These are phyloP conservation scores for Clavelina lepadiformis DNA, from an alignment of 23 tunicate genomes.

Conservation along the genomic window DNA sequence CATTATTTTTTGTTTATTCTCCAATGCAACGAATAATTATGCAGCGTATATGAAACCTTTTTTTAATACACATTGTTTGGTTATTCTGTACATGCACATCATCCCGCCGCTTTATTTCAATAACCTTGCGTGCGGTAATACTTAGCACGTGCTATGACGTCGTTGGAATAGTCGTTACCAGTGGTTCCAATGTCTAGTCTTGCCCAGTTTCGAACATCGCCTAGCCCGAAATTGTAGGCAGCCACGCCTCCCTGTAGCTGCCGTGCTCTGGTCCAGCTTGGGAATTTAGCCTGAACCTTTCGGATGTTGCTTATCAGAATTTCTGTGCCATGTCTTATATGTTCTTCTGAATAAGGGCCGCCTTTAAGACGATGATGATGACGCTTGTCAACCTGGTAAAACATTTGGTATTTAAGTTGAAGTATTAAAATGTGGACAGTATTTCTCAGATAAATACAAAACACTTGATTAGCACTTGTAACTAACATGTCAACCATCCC, in stretches of 20 bases:
- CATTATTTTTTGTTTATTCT: no score
- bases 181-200: neutral
- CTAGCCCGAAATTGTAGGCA: slow-evolving; percentile 5
- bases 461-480: no score
- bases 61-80: no score
- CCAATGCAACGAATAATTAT: no score
- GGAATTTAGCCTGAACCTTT: neutral
- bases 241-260: slow-evolving; percentile 8
- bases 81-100: no score
- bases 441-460: no score
- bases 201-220: neutral
- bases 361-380: neutral
- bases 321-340: neutral
- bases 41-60: no score
- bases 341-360: neutral
- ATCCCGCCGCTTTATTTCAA: no score
- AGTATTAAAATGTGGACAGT: no score
- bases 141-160: slow-evolving; percentile 1
- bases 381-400: no score
- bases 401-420: no score
- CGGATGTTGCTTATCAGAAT: neutral
- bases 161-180: slow-evolving; percentile 5
- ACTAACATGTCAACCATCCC: no score
- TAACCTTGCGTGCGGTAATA: slow-evolving; percentile 1
- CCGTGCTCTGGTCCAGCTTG: neutral